A percentile compares a stretch with the other conserved stretches of the same genome.
Conservation (phyloP, 92 coral and sea anemone genomes). For the Nematostella vectensis region DNA sequence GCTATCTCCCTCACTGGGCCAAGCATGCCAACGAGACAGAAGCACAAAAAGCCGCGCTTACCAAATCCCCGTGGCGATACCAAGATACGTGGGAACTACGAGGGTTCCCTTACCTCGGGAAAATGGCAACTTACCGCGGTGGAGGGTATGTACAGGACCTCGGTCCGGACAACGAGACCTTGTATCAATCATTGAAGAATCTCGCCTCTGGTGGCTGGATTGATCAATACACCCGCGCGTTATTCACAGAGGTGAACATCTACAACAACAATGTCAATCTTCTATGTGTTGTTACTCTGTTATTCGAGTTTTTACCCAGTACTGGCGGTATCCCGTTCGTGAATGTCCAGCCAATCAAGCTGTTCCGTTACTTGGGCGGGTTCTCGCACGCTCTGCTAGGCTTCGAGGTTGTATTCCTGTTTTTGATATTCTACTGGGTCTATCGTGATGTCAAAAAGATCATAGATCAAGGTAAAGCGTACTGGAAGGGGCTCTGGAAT, state of each 20-base stretch:
- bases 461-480: conserved; percentile 28
- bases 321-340: conserved; percentile 55
- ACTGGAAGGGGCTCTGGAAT: conserved; percentile 65
- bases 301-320: conserved; percentile 68
- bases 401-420: conserved; percentile 59
- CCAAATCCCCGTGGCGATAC: conserved; percentile 44
- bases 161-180: conserved; percentile 50
- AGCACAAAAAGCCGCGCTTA: conserved; percentile 1
- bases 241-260: conserved; percentile 73
- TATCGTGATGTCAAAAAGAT: conserved; percentile 73
- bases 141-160: conserved; percentile 68
- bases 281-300: conserved; percentile 61
- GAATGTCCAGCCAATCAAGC: conserved; percentile 63
- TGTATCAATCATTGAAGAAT: conserved; percentile 9
- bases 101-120: conserved; percentile 79
- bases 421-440: conserved; percentile 52
- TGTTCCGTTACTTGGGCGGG: conserved; percentile 69
- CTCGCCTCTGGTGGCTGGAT: conserved; percentile 50
- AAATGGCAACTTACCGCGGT: conserved; percentile 78
- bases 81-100: conserved; percentile 50
- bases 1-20: conserved; percentile 47
- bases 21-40: conserved; percentile 17
- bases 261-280: conserved; percentile 74
- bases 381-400: conserved; percentile 65
- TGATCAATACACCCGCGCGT: conserved; percentile 71